These are phyloP conservation scores for Polyergus mexicanus DNA, from an alignment of 1,140 invertebrate genomes.

Conservation along the genomic window DNA sequence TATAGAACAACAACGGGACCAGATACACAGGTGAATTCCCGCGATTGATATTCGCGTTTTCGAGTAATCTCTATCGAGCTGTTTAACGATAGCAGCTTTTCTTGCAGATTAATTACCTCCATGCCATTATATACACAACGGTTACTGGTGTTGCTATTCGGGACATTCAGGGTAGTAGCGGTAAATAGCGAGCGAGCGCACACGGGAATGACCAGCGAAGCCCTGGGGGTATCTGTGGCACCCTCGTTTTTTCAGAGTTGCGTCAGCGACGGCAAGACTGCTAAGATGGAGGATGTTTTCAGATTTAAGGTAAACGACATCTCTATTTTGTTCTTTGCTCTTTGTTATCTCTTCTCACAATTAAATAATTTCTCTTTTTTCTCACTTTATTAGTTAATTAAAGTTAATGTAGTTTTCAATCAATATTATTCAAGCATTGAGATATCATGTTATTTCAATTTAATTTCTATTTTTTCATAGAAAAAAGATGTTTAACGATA, in stretches of 20 bases:
- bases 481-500: neutral
- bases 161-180: constrained; percentile 98
- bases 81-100: constrained; percentile 40
- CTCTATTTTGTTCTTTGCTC: constrained; percentile 40
- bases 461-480: neutral
- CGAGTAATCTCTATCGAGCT: neutral
- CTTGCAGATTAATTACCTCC: constrained; percentile 94
- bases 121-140: constrained; percentile 96
- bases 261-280: constrained; percentile 96
- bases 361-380: neutral
- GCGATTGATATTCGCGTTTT: neutral
- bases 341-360: neutral
- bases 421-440: neutral
- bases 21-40: constrained; percentile 93
- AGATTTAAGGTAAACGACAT: constrained; percentile 92
- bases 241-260: constrained; percentile 99
- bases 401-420: neutral
- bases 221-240: constrained; percentile 97
- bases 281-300: constrained; percentile 97
- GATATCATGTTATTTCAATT: neutral
- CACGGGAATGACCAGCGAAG: constrained; percentile 98
- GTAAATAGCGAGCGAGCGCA: constrained; percentile 95
- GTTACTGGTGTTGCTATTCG: constrained; percentile 97
- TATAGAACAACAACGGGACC: constrained; percentile 94
- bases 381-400: neutral